Evolutionary conservation across 2,888 invertebrate species (phyloP).

Genomic region (Timema podura): DNA sequence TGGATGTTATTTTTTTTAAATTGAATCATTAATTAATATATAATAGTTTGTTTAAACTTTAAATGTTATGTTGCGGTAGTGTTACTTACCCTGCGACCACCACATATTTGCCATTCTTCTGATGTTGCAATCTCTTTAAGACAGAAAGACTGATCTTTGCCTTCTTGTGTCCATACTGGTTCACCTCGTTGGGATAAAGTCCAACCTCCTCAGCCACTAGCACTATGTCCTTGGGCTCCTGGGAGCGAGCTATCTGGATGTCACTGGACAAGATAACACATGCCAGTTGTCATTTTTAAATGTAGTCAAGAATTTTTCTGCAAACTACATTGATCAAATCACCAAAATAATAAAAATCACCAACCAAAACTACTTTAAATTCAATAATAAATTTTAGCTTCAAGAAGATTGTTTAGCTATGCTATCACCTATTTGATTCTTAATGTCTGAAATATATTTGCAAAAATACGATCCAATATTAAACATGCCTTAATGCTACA

Average conservation of each 20-base stretch:
- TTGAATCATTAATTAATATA: not conserved
- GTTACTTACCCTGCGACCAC: constrained; percentile 86
- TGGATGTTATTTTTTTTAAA: not conserved
- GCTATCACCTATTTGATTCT: no score
- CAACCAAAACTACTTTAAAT: not conserved
- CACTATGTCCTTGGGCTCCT: constrained; percentile 79
- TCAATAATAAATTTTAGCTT: not conserved
- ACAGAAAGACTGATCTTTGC: constrained; percentile 87
- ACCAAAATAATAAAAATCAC: not conserved
- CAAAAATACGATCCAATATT: no score
- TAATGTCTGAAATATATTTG: no score
- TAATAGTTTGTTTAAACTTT: not conserved
- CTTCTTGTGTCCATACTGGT: constrained; percentile 88
- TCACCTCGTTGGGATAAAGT: constrained; percentile 72
- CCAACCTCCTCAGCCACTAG: constrained; percentile 81
- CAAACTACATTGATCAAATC: not conserved
- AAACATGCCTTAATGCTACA: no score
- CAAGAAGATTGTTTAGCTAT: no score
- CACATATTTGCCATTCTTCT: constrained; percentile 81
- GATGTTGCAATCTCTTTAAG: constrained; percentile 65
- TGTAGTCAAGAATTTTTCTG: not conserved
- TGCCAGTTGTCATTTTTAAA: not conserved
- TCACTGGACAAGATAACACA: constrained; percentile 56
- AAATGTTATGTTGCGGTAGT: not conserved
- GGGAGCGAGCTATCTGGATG: constrained; percentile 82